phyloP scores from a whole-genome alignment of 2,888 invertebrate species.

The Saturnia pavonia region DNA sequence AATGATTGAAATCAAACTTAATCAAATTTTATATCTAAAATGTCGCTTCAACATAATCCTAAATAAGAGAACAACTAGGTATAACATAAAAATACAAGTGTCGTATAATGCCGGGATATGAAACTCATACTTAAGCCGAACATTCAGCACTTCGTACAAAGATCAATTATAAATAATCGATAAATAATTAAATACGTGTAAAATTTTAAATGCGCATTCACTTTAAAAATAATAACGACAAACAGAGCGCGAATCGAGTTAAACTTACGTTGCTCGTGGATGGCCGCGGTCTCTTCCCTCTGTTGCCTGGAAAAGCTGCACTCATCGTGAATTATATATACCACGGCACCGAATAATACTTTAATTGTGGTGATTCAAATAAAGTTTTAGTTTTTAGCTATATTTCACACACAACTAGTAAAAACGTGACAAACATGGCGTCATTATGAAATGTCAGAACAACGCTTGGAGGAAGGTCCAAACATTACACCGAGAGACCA shows the following conservation, averaged over 20 bases:
- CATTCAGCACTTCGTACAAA: neutral
- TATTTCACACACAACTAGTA: slow-evolving; percentile 57
- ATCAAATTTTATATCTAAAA: neutral
- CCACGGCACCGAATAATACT: slow-evolving; percentile 29
- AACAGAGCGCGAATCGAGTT: slow-evolving; percentile 61
- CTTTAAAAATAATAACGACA: slow-evolving; percentile 39
- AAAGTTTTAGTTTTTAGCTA: slow-evolving; percentile 47
- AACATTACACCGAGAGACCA: neutral
- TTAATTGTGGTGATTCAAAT: slow-evolving; percentile 28
- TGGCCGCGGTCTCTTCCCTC: slow-evolving; percentile 54
- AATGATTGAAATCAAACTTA: no score
- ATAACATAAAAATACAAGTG: neutral
- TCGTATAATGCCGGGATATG: neutral
- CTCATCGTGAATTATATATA: slow-evolving; percentile 52
- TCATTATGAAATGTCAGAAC: slow-evolving; percentile 57
- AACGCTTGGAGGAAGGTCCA: slow-evolving; percentile 39
- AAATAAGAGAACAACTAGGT: neutral
- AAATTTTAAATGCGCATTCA: neutral
- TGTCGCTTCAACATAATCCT: neutral
- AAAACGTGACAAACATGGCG: slow-evolving; percentile 81
- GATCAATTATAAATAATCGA: neutral
- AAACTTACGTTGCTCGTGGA: slow-evolving; percentile 62
- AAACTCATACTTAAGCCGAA: neutral
- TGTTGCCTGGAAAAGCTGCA: slow-evolving; percentile 50
- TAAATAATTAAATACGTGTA: neutral